Percentiles rank a stretch among this genome's conserved stretches.
Conservation (phyloP, 2,113 vertebrate species). For the Rhinichthys klamathensis region DNA sequence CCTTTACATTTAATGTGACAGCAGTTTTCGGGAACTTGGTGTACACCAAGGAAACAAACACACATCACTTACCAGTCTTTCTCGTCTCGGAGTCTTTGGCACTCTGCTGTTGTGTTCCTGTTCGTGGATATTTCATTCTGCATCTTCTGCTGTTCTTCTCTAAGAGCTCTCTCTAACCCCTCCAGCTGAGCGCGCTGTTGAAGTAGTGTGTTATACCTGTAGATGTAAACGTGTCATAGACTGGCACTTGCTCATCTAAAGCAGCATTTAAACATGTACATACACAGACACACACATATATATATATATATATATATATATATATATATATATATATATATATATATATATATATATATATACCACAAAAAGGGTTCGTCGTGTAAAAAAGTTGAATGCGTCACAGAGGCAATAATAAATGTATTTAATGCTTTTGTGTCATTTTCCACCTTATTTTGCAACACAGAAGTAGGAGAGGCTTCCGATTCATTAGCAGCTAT, state of each 20-base stretch:
- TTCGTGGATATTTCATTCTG: slow-evolving; percentile 85
- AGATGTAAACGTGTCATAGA: background rate
- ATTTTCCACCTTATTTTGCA: background rate
- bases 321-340: background rate
- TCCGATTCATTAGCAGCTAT: no score
- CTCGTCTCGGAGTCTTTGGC: slow-evolving; percentile 87
- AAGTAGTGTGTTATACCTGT: slow-evolving; percentile 91
- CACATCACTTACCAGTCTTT: slow-evolving; percentile 84
- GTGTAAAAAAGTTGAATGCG: no score
- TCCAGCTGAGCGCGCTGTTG: slow-evolving; percentile 93
- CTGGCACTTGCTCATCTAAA: background rate
- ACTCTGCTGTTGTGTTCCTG: slow-evolving; percentile 83
- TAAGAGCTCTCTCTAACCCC: slow-evolving; percentile 89
- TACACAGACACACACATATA: no score
- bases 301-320: background rate
- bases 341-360: background rate
- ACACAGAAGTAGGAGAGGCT: no score
- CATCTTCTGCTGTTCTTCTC: slow-evolving; percentile 92
- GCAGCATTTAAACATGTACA: background rate
- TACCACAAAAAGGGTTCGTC: background rate
- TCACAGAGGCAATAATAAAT: background rate
- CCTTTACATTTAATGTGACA: background rate
- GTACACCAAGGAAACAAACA: background rate
- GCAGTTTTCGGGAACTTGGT: background rate
- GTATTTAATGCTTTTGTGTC: background rate